These are phyloP conservation scores for Urocolius indicus DNA, from an alignment of 2,113 vertebrate genomes.

Conservation along the genomic window DNA sequence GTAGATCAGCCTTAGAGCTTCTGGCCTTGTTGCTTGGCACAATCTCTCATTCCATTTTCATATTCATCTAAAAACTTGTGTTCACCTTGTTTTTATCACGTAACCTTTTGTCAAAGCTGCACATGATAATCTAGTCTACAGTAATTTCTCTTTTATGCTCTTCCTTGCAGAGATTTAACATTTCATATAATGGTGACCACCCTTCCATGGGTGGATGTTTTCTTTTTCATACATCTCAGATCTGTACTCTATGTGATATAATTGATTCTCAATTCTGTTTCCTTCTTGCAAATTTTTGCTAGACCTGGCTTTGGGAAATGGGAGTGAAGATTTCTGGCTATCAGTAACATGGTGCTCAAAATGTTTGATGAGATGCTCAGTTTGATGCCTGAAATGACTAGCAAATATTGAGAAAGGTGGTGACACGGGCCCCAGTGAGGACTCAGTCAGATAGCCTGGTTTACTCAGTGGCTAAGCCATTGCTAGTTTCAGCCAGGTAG, in stretches of 20 bases:
- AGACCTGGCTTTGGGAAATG: background rate
- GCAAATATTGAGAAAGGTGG: background rate
- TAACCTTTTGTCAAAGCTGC: background rate
- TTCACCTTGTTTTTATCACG: background rate
- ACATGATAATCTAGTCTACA: background rate
- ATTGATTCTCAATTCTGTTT: background rate
- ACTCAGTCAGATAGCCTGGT: rapidly evolving
- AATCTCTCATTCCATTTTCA: background rate
- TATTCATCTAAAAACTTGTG: background rate
- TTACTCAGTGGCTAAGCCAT: background rate
- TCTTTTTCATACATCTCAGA: background rate
- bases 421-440: background rate
- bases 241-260: background rate
- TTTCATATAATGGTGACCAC: background rate
- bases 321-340: background rate
- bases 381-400: background rate
- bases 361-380: background rate
- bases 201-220: background rate
- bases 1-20: background rate
- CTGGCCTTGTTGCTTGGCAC: background rate
- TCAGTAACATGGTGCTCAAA: background rate
- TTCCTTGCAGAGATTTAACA: background rate
- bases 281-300: background rate
- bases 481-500: background rate
- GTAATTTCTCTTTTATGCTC: background rate